Evolutionary conservation across 2,888 invertebrate genomes (phyloP).

Genomic region (Micoletzkya japonica): DNA sequence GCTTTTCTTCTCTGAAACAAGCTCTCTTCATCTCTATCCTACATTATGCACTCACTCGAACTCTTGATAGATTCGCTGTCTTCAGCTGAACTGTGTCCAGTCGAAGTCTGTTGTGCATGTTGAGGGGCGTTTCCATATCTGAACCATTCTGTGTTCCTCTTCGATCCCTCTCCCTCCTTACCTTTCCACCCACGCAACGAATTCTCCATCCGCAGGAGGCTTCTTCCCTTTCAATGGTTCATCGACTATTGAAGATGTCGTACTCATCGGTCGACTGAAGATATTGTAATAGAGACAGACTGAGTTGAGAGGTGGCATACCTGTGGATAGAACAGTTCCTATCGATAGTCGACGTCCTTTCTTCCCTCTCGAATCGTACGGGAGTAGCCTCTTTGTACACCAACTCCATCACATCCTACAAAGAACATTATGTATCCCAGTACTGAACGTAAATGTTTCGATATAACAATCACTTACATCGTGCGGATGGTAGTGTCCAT

Average conservation of each 20-base stretch:
- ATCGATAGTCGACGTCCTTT: neutral
- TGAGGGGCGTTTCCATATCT: neutral
- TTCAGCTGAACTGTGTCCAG: constrained; percentile 16
- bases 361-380: neutral
- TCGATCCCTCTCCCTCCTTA: neutral
- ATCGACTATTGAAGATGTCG: too few relatives aligned
- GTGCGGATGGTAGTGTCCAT: too few relatives aligned
- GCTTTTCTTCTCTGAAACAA: constrained; percentile 23
- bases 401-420: neutral
- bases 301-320: too few relatives aligned
- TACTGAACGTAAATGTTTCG: too few relatives aligned
- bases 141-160: neutral
- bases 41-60: constrained; percentile 11
- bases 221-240: too few relatives aligned
- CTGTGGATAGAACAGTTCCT: constrained; percentile 5
- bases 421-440: too few relatives aligned
- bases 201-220: constrained; percentile 31
- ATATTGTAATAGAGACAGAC: too few relatives aligned
- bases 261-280: too few relatives aligned
- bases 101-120: neutral
- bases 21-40: neutral
- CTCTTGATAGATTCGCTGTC: constrained; percentile 27
- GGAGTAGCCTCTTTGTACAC: neutral
- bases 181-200: constrained; percentile 45
- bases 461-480: too few relatives aligned